Conservation (phyloP, 2,113 vertebrate species). For the Pangasianodon gigas region DNA sequence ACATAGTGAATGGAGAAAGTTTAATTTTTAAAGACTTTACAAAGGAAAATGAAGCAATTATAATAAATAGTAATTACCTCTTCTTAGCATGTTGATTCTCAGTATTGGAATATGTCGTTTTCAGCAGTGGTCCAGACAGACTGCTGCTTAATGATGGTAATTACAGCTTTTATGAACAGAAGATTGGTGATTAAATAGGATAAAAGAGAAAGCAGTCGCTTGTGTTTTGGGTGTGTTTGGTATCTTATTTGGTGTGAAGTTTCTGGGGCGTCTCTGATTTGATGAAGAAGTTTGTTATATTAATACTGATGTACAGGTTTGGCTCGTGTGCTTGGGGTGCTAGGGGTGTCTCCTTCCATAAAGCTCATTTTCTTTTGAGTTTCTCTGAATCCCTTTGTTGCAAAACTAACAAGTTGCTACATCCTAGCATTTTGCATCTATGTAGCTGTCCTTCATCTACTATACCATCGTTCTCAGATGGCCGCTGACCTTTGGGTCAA, state of each 20-base stretch:
- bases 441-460: not conserved
- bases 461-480: not conserved
- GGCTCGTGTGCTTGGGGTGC: not conserved
- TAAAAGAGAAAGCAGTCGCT: conserved; percentile 2
- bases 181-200: not conserved
- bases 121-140: not conserved
- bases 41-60: not conserved
- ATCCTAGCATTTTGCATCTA: not conserved
- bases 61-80: not conserved
- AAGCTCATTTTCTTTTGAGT: not conserved
- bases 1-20: not conserved
- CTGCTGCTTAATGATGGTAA: conserved; percentile 24
- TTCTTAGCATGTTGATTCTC: not conserved
- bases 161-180: not conserved
- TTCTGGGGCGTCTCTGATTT: conserved; percentile 14
- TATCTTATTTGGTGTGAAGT: not conserved
- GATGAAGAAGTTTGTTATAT: conserved; percentile 12
- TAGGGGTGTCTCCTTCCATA: not conserved
- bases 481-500: conserved; percentile 15
- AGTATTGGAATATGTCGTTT: not conserved
- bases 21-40: not conserved
- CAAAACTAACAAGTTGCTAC: not conserved
- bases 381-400: not conserved
- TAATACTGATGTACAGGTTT: not conserved
- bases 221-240: not conserved